Evolutionary conservation across 2,113 vertebrate genomes (phyloP).

Genomic region (Pogonocichla stellata): DNA sequence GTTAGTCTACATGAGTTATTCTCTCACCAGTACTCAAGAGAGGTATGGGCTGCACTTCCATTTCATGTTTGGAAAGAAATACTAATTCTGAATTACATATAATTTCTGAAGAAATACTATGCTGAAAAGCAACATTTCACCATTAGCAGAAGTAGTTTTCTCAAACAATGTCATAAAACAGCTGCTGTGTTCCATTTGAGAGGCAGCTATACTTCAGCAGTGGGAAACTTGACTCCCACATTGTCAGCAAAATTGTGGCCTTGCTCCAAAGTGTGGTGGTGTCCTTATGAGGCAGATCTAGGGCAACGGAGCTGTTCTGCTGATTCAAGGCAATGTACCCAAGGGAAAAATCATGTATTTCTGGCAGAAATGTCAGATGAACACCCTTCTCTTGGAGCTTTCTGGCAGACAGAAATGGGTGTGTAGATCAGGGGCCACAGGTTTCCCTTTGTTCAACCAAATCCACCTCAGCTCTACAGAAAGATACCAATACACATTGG

Average conservation of each 20-base stretch:
- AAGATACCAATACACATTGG: neutral
- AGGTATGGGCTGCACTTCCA: neutral
- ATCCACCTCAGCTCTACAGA: neutral
- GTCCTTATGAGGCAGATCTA: neutral
- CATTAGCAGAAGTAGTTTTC: slow-evolving; percentile 7
- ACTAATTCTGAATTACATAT: neutral
- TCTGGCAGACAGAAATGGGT: neutral
- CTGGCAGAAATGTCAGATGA: neutral
- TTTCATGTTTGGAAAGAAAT: slow-evolving; percentile 21
- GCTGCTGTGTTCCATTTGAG: neutral
- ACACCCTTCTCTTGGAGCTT: neutral
- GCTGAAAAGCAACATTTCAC: neutral
- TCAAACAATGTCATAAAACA: neutral
- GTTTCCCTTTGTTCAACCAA: neutral
- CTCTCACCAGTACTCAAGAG: neutral
- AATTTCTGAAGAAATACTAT: neutral
- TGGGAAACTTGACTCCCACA: neutral
- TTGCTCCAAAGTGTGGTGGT: neutral
- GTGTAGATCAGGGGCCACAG: neutral
- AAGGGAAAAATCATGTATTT: neutral
- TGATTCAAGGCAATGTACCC: neutral
- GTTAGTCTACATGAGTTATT: neutral
- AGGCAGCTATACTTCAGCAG: neutral
- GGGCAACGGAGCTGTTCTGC: neutral
- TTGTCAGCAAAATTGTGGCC: neutral